Conservation (phyloP, 2,888 invertebrate species). For the Lepidonotus clava region DNA sequence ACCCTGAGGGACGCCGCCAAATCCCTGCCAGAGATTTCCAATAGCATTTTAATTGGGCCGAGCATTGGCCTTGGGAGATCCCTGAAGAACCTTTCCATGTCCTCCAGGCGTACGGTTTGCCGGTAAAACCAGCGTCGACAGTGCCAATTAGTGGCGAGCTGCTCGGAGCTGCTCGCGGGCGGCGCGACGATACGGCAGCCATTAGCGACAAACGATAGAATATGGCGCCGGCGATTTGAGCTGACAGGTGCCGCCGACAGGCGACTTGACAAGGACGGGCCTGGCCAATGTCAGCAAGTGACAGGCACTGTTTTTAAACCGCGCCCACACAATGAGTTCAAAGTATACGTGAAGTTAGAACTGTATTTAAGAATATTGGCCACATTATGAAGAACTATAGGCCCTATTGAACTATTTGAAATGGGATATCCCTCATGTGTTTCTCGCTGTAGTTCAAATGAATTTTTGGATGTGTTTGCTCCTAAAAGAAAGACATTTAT, state of each 20-base stretch:
- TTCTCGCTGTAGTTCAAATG: no score
- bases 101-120: neutral
- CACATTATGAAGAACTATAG: no score
- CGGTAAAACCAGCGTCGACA: neutral
- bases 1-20: neutral
- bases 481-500: no score
- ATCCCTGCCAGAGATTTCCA: neutral
- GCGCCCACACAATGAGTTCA: no score
- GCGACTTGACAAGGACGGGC: neutral
- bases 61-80: no score
- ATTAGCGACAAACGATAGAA: slow-evolving; percentile 32
- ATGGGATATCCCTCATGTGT: neutral
- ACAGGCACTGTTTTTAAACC: no score
- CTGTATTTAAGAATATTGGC: no score
- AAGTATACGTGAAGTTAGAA: no score
- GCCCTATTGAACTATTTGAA: no score
- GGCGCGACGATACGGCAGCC: slow-evolving; percentile 18
- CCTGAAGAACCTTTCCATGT: no score
- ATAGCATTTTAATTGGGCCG: slow-evolving; percentile 12
- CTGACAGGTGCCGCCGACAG: neutral
- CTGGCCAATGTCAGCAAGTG: neutral
- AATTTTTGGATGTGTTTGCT: no score
- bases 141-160: slow-evolving; percentile 17
- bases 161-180: neutral
- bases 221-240: neutral